These are phyloP conservation scores for Calliphora vicina DNA, from an alignment of 1,140 invertebrate species.

Conservation along the genomic window DNA sequence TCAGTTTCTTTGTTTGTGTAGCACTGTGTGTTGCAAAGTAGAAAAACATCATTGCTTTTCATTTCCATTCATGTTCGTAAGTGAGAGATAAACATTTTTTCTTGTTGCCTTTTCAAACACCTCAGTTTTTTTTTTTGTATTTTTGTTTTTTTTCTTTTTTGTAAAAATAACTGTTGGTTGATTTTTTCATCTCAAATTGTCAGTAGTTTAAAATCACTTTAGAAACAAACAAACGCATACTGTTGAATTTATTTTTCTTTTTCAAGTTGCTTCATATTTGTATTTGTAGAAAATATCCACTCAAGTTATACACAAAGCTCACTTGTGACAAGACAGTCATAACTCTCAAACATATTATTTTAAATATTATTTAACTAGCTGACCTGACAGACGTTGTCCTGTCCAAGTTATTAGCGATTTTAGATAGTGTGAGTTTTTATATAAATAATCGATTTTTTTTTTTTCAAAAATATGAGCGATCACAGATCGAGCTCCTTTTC, in stretches of 20 bases:
- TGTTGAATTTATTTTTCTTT: neutral
- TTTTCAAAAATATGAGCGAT: no score
- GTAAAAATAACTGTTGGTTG: neutral
- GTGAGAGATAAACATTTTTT: conserved; percentile 5
- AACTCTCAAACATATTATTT: no score
- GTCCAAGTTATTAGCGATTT: no score
- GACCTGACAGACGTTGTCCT: no score
- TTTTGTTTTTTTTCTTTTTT: neutral
- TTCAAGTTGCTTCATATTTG: neutral
- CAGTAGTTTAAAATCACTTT: conserved; percentile 6
- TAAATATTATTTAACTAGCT: no score
- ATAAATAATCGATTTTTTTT: no score
- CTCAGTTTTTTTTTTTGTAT: no score
- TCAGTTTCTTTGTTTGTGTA: neutral
- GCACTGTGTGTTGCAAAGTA: neutral
- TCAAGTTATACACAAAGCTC: neutral
- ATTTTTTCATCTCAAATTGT: neutral
- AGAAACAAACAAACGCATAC: neutral
- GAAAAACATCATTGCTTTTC: neutral
- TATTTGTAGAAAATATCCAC: neutral
- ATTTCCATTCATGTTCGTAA: neutral
- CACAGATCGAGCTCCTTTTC: no score
- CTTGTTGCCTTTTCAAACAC: neutral
- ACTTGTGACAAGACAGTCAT: no score
- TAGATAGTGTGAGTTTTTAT: no score